Conservation (phyloP, 2,888 invertebrate genomes). For the Andricus quercusramuli region DNA sequence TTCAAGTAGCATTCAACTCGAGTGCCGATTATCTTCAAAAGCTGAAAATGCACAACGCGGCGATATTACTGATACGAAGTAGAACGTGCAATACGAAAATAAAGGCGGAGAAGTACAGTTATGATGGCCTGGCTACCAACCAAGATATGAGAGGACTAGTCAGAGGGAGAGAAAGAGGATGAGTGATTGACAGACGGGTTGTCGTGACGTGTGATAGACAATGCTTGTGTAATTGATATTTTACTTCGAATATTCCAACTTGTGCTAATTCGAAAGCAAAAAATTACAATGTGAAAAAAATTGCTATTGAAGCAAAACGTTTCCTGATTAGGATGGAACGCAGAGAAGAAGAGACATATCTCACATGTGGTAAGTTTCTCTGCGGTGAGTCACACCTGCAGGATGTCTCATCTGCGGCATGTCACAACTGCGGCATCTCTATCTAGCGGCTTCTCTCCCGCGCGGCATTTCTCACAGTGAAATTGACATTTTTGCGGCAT, state of each 20-base stretch:
- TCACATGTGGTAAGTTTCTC: too few relatives aligned
- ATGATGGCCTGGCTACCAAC: not conserved
- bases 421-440: too few relatives aligned
- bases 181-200: not conserved
- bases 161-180: not conserved
- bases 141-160: not conserved
- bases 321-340: not conserved
- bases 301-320: not conserved
- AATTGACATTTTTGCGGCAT: too few relatives aligned
- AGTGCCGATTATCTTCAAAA: slow-evolving; percentile 8
- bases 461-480: too few relatives aligned
- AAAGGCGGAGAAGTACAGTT: not conserved
- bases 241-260: not conserved
- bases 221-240: not conserved
- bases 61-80: not conserved
- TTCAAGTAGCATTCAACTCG: slow-evolving; percentile 3
- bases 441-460: too few relatives aligned
- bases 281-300: not conserved
- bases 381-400: too few relatives aligned
- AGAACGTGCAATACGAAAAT: not conserved
- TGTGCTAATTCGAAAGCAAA: not conserved
- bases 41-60: not conserved
- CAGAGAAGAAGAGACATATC: too few relatives aligned
- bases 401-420: too few relatives aligned
- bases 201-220: not conserved